Evolutionary conservation across 2,113 vertebrate species (phyloP).

Genomic region (Onychorhynchus coronatus): DNA sequence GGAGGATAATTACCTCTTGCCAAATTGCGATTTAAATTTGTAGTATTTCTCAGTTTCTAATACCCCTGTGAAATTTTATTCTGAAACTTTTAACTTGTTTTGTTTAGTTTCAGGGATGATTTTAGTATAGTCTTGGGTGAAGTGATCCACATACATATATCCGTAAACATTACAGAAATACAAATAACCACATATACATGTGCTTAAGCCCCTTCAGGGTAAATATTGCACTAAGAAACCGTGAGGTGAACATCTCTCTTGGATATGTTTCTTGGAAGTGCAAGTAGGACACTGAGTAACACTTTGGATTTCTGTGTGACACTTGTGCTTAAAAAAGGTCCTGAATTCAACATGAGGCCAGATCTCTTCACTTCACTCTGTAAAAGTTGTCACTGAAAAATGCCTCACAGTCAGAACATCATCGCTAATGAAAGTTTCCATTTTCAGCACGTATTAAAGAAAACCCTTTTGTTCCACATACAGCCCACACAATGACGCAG

Average conservation of each 20-base stretch:
- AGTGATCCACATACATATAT: not conserved
- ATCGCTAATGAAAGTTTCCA: slow-evolving; percentile 30
- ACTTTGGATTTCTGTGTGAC: not conserved
- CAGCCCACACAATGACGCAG: slow-evolving; percentile 49
- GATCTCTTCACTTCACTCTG: not conserved
- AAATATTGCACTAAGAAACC: not conserved
- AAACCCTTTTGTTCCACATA: slow-evolving; percentile 38
- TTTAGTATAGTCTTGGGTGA: not conserved
- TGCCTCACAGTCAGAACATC: slow-evolving; percentile 24
- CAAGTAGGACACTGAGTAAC: not conserved
- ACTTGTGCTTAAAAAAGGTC: not conserved
- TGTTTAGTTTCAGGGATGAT: not conserved
- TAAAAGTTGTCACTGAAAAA: slow-evolving; percentile 7
- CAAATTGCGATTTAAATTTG: not conserved
- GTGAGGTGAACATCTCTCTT: not conserved
- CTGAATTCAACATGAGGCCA: not conserved
- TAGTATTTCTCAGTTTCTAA: slow-evolving; percentile 5
- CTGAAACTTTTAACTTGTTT: not conserved
- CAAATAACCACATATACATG: fast-evolving
- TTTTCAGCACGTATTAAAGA: slow-evolving; percentile 35
- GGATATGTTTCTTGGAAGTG: not conserved
- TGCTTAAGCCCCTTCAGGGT: not conserved
- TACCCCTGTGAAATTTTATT: not conserved
- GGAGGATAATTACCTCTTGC: not conserved
- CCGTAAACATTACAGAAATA: not conserved